Evolutionary conservation across 2,113 vertebrate species (phyloP).

Genomic region (Ceyx melanurus): DNA sequence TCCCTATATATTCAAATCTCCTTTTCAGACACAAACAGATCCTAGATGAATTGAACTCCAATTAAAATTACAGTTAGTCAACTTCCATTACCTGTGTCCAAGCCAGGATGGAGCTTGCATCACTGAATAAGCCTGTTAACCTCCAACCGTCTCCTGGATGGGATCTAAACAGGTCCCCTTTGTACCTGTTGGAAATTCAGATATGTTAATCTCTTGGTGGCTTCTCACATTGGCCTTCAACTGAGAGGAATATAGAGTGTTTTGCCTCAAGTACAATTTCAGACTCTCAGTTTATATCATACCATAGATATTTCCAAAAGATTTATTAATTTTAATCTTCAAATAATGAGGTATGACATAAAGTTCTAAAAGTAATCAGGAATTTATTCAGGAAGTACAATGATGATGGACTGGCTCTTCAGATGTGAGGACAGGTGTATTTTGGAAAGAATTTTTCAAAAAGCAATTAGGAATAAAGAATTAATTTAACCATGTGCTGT

Average conservation of each 20-base stretch:
- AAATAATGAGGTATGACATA: not conserved
- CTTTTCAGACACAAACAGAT: conserved; percentile 26
- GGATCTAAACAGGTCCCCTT: not conserved
- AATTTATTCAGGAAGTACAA: not conserved
- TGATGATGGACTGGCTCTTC: not conserved
- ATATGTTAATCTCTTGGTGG: not conserved
- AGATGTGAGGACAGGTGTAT: not conserved
- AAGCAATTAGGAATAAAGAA: not conserved
- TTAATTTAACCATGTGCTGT: not conserved
- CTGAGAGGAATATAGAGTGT: not conserved
- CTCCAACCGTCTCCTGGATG: not conserved
- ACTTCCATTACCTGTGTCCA: conserved; percentile 40
- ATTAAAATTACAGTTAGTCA: not conserved
- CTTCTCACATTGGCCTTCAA: not conserved
- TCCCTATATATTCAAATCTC: not conserved
- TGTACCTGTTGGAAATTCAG: not conserved
- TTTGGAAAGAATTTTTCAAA: not conserved
- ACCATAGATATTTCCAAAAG: not conserved
- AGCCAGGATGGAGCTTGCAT: conserved; percentile 13
- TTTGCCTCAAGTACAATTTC: not conserved
- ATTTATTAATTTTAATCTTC: not conserved
- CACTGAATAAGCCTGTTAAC: not conserved
- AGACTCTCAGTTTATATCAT: not conserved
- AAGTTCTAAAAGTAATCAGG: not conserved
- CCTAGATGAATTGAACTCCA: conserved; percentile 20